A percentile compares a stretch with the other conserved stretches of the same genome.
Conservation (phyloP, 2,113 vertebrate genomes). For the Sturnus vulgaris region DNA sequence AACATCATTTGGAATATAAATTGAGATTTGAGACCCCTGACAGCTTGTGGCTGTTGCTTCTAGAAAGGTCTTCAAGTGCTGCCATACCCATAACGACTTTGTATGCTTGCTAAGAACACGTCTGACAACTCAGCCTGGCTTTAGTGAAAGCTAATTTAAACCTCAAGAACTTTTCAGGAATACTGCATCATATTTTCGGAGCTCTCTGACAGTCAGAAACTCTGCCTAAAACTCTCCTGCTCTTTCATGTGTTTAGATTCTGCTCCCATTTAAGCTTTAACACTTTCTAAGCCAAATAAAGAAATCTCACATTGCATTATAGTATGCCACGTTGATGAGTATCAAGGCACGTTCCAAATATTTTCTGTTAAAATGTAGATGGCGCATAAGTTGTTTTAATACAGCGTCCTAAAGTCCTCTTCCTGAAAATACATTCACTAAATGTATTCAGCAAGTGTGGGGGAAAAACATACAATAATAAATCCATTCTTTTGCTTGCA, state of each 20-base stretch:
- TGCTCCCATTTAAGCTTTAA: neutral
- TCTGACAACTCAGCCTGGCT: neutral
- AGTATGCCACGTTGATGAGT: neutral
- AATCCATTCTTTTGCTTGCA: neutral
- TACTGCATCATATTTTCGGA: neutral
- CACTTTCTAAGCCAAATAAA: neutral
- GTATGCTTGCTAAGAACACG: neutral
- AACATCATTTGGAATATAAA: neutral
- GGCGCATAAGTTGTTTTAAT: neutral
- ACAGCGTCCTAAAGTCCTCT: neutral
- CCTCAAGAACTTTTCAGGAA: neutral
- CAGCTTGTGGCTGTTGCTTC: neutral
- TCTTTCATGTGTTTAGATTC: neutral
- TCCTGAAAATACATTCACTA: neutral
- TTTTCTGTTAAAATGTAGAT: neutral
- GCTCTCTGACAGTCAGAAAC: neutral
- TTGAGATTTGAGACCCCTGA: neutral
- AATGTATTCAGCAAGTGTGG: neutral
- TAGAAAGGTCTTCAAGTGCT: neutral
- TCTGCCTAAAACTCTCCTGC: neutral
- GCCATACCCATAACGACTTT: neutral
- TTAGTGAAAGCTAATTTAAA: neutral
- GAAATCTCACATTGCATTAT: neutral
- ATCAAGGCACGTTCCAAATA: neutral
- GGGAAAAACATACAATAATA: neutral